These are phyloP conservation scores for Lasius platythorax DNA, from an alignment of 2,888 invertebrate genomes.

Conservation along the genomic window DNA sequence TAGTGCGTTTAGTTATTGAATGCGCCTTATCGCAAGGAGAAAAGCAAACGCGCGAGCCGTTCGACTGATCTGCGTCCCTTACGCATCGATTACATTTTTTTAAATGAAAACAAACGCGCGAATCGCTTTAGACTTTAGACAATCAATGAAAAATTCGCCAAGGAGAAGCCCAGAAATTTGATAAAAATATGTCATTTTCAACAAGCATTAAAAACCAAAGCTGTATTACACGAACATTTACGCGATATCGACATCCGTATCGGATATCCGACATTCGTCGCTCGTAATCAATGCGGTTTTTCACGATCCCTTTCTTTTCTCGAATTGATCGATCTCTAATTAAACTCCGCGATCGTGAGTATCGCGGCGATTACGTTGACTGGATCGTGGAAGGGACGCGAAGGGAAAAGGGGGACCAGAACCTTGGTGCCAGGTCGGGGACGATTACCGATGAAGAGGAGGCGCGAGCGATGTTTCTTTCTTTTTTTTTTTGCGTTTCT, in stretches of 20 bases:
- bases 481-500: slow-evolving; percentile 15
- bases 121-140: too few relatives aligned
- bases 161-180: not conserved
- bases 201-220: not conserved
- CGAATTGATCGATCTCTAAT: slow-evolving; percentile 66
- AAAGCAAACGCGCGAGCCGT: slow-evolving; percentile 48
- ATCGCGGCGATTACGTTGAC: slow-evolving; percentile 34
- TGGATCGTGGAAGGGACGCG: slow-evolving; percentile 2
- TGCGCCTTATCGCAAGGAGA: slow-evolving; percentile 60
- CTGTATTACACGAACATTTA: not conserved
- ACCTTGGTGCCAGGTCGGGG: slow-evolving; percentile 69
- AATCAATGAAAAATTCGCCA: not conserved
- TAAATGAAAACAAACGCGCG: not conserved
- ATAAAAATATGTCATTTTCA: not conserved
- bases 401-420: not conserved
- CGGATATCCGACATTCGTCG: not conserved
- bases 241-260: slow-evolving; percentile 8
- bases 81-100: not conserved
- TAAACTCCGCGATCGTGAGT: slow-evolving; percentile 50
- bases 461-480: slow-evolving; percentile 38
- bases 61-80: slow-evolving; percentile 23
- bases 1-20: slow-evolving; percentile 58
- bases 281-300: slow-evolving; percentile 20
- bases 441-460: slow-evolving; percentile 57
- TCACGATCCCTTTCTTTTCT: slow-evolving; percentile 62